Evolutionary conservation across 2,113 vertebrate genomes (phyloP).

Genomic region (Brachyhypopomus gauderio): DNA sequence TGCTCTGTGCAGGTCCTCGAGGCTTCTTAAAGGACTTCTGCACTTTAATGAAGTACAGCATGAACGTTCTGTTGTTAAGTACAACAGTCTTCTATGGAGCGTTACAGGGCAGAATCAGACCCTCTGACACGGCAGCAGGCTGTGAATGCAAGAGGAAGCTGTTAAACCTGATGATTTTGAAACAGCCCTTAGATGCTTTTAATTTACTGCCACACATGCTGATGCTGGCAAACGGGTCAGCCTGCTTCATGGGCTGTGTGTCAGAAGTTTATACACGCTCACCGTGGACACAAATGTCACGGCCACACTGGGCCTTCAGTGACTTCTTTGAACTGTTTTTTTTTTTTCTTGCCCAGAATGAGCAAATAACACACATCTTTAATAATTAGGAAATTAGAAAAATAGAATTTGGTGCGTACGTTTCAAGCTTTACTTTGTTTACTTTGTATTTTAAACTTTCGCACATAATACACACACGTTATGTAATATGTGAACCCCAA

Average conservation of each 20-base stretch:
- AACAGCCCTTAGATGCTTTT: slow-evolving; percentile 46
- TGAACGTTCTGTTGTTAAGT: slow-evolving; percentile 3
- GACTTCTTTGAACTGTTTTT: too few species aligned
- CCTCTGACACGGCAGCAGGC: not conserved
- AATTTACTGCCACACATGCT: slow-evolving; percentile 53
- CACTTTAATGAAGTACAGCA: not conserved
- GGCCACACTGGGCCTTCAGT: too few species aligned
- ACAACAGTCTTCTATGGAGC: slow-evolving; percentile 17
- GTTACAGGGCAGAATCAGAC: slow-evolving; percentile 33
- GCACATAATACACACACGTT: slow-evolving; percentile 31
- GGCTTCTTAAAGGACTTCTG: slow-evolving; percentile 20
- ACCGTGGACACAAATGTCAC: too few species aligned
- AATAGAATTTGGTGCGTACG: too few species aligned
- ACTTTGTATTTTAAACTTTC: slow-evolving; percentile 51
- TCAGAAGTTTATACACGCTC: not conserved
- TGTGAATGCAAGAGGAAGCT: not conserved
- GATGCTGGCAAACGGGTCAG: slow-evolving; percentile 39
- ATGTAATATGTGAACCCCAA: slow-evolving; percentile 38
- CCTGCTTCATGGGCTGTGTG: slow-evolving; percentile 38
- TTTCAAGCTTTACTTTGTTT: not conserved
- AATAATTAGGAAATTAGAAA: too few species aligned
- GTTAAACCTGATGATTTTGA: slow-evolving; percentile 32
- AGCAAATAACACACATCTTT: too few species aligned
- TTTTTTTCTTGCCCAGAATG: too few species aligned
- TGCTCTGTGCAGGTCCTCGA: not conserved